Conservation (phyloP, 2,797 vertebrate genomes). For the Megaceryle alcyon region DNA sequence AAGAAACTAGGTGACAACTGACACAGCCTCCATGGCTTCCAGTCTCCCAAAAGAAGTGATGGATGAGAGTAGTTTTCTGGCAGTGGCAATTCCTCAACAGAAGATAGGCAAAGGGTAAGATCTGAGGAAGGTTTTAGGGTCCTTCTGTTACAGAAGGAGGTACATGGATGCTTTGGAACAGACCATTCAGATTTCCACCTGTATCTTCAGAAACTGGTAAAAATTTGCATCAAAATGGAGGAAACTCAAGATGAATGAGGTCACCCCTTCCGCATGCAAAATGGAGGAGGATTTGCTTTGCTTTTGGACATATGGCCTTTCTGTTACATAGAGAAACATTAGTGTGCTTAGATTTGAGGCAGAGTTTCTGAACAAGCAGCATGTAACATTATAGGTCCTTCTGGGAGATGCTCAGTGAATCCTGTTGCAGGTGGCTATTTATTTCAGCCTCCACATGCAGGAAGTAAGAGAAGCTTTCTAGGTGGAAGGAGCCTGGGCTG, state of each 20-base stretch:
- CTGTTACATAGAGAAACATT: neutral
- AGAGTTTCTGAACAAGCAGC: neutral
- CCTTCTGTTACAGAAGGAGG: neutral
- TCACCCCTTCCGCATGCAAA: neutral
- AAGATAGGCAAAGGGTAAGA: neutral
- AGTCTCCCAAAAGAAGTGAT: neutral
- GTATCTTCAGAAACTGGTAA: neutral
- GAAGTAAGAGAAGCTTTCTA: neutral
- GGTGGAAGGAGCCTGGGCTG: neutral
- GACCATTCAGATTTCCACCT: neutral
- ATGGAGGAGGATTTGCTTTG: neutral
- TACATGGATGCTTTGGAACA: neutral
- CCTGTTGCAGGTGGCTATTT: neutral
- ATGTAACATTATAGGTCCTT: neutral
- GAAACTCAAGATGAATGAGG: neutral
- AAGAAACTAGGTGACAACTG: slow-evolving; percentile 24
- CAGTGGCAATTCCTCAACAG: neutral
- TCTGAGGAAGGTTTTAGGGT: neutral
- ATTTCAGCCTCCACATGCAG: neutral
- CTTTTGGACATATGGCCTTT: neutral
- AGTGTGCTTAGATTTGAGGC: neutral
- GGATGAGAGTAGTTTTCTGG: neutral
- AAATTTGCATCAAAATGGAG: neutral
- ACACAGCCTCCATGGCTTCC: neutral
- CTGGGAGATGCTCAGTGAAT: neutral